Base-by-base conservation (phyloP, 2,113 vertebrate genomes). In the Neomonachus schauinslandi region DNA sequence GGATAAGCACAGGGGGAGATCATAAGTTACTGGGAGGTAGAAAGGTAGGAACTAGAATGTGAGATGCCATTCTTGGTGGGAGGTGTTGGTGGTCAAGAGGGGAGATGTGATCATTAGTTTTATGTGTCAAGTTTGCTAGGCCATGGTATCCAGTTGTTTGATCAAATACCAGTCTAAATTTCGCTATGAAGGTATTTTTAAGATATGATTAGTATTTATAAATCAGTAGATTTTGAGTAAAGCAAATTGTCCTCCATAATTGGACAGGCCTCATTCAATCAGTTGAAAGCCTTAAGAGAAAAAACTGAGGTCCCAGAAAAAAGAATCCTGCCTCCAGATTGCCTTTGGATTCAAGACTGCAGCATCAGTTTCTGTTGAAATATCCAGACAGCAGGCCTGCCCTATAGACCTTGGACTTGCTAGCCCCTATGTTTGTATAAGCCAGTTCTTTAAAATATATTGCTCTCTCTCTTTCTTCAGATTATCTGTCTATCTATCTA, bases 131-230 rank as follows among this genome's bases (percentile, higher is more conserved):
- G 33, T 55, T 53, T 9, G 19, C 49, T 84, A 79, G 24, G 63
- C 39, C 55, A n/a, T n/a, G 15, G 22, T 85, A 31, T 24, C 15
- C 53, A 67, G 22, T 72, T 46, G 2, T 53, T 91, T 87, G 55
- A 76, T 80, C 67, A 80, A 63, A 77, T 39, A 57, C 24, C 22
- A 97, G 53, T 87, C 59, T 87, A 72, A 74, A 82, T 55, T 33
- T 69, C 89, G 31, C 31, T 89, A 5, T 72, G 16, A 65, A 63
- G 1, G 6, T 72, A 22, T 92, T 90, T 94, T 72, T 89, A 28
- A 85, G 18, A 92, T 89, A 3, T 71, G 36, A 89, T 57, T 84
- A 65, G 55, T 28, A 69, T 96, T 94, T 96, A 74, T 96, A 74
- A 59, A 42, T 94, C 19, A 82, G 8, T 39, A 86, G n/a, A 89